Base-by-base conservation (phyloP, 2,797 vertebrate species). In the Notolabrus celidotus region DNA sequence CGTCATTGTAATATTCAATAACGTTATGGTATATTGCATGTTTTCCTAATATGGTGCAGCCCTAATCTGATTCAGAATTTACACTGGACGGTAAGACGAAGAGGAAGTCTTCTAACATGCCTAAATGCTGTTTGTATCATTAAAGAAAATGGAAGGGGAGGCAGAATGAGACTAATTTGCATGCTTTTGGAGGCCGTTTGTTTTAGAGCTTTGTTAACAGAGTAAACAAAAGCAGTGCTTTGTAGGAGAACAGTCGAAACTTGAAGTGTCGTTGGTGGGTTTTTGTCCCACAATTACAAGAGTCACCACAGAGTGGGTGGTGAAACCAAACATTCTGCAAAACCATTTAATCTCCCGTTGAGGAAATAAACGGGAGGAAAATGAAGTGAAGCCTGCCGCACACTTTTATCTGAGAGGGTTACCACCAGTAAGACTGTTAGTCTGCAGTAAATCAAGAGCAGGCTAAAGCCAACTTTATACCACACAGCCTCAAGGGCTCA, bases 211-310 rank as follows among this genome's bases (percentile, higher is more conserved):
- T 71, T 63, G 62, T 81, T 77, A 79, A 78, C 59, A 64, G 61
- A 56, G 71, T 67, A 83, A 86, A 85, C 77, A 86, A 80, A 78
- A 80, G 74, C 66, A 67, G 17, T 19, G 56, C 29, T 5, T 79
- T 80, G 63, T 42, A 57, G 45, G 41, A 76, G 70, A 73, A 41
- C 22, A 25, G 46, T 25, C 47, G 9, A 47, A 47, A 47, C 46
- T 47, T 25, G 22, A 47, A 47, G 38, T 33, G 51, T 61, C 54
- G 29, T 62, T 55, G 54, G 69, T 55, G 38, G 31, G 27, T 23
- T 49, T 68, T 72, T 77, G 71, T 56, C 70, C 61, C 67, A 67
- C 56, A 80, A 85, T 84, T 84, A 83, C 27, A 75, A 47, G 4
- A 80, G 58, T 71, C 71, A 41, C 57, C 51, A 43, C 20, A 34